Evolutionary conservation across 2,797 vertebrate genomes (phyloP).

Genomic region (Liparis tanakae): DNA sequence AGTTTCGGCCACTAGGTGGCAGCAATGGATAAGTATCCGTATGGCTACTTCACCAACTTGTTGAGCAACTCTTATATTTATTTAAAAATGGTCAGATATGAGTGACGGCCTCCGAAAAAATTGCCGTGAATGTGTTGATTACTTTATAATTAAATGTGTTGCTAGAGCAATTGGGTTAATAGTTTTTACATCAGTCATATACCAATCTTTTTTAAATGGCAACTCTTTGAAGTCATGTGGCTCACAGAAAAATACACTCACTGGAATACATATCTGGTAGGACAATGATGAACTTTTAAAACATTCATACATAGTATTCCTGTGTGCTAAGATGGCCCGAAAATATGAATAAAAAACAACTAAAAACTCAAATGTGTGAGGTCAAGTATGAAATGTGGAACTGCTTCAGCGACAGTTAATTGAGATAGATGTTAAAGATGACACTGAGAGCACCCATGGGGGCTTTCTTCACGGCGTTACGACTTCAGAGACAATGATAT

Average conservation of each 20-base stretch:
- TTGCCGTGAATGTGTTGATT: conserved; percentile 14
- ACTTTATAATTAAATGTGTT: conserved; percentile 35
- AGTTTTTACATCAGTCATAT: conserved; percentile 42
- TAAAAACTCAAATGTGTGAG: not conserved
- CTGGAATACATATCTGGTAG: conserved; percentile 14
- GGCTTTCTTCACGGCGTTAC: not conserved
- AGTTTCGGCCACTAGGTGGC: conserved; percentile 80
- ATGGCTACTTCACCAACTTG: not conserved
- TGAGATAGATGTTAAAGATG: not conserved
- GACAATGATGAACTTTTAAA: not conserved
- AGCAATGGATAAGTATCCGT: conserved; percentile 55
- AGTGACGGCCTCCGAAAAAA: conserved; percentile 29
- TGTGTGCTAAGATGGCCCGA: not conserved
- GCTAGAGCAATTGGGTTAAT: conserved; percentile 35
- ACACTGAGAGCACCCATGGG: not conserved
- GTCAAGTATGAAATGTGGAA: not conserved
- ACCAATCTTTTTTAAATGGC: conserved; percentile 30
- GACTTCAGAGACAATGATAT: not conserved
- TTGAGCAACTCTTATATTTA: conserved; percentile 18
- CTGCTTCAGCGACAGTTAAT: not conserved
- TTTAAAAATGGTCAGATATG: conserved; percentile 31
- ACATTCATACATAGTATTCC: not conserved
- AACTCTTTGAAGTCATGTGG: conserved; percentile 52
- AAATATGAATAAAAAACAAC: not conserved
- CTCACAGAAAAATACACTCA: conserved; percentile 40